These are phyloP conservation scores for Eublepharis macularius DNA, from an alignment of 2,113 vertebrate genomes.

Conservation along the genomic window DNA sequence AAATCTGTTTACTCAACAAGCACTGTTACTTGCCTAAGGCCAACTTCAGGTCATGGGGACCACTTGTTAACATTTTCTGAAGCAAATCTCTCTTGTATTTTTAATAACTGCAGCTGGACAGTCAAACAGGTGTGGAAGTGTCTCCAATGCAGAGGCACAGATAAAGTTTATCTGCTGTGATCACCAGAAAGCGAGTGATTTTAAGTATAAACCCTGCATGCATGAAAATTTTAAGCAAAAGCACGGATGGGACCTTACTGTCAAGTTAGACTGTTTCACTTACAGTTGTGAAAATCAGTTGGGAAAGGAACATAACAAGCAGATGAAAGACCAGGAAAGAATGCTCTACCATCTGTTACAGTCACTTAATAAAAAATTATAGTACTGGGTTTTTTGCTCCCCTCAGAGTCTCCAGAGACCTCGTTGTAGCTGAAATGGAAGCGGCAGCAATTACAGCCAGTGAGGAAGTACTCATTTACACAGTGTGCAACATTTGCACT, in stretches of 20 bases:
- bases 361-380: conserved; percentile 33
- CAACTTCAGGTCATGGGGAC: conserved; percentile 7
- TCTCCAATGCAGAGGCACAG: not conserved
- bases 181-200: not conserved
- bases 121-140: not conserved
- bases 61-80: not conserved
- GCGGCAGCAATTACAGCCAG: conserved; percentile 19
- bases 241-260: not conserved
- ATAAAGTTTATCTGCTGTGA: not conserved
- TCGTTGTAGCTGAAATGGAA: not conserved
- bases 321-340: not conserved
- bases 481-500: conserved; percentile 41
- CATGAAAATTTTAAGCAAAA: not conserved
- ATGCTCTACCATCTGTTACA: conserved; percentile 36
- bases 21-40: not conserved
- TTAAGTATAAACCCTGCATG: not conserved
- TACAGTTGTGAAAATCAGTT: conserved; percentile 20
- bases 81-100: not conserved
- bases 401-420: not conserved
- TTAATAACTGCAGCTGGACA: not conserved
- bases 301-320: conserved; percentile 32
- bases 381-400: conserved; percentile 27
- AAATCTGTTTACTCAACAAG: too few species aligned
- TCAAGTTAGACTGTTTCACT: not conserved
- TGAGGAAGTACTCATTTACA: conserved; percentile 39